phyloP scores from a whole-genome alignment of 2,113 vertebrate species.

The Psittacula cyanocephala region DNA sequence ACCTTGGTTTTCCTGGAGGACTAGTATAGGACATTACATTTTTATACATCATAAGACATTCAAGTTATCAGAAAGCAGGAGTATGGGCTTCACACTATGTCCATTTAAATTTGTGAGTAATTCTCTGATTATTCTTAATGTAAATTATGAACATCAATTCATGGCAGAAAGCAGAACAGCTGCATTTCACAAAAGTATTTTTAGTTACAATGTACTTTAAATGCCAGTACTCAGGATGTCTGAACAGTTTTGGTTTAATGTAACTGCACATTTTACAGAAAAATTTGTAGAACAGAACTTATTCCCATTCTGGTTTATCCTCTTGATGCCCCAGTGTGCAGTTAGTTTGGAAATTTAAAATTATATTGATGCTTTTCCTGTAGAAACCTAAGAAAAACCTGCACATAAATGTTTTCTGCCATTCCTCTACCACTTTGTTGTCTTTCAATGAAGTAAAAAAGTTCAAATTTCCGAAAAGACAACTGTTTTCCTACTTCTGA shows the following conservation, averaged over 20 bases:
- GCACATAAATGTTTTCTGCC: not conserved
- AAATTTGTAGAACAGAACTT: not conserved
- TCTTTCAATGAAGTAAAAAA: not conserved
- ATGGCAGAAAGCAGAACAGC: not conserved
- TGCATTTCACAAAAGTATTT: not conserved
- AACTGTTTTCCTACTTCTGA: not conserved
- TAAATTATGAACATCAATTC: not conserved
- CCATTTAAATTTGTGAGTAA: not conserved
- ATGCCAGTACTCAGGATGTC: not conserved
- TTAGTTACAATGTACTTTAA: conserved; percentile 11
- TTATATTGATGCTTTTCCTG: not conserved
- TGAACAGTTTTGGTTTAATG: not conserved
- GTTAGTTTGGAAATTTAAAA: not conserved
- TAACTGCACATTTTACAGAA: not conserved
- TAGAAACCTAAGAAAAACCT: not conserved
- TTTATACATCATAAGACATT: not conserved
- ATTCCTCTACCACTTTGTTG: not conserved
- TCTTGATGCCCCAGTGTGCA: not conserved
- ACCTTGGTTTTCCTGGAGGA: not conserved
- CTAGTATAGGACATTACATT: not conserved
- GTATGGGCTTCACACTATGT: not conserved
- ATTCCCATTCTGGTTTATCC: not conserved
- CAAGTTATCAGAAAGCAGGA: not conserved
- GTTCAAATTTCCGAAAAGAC: not conserved
- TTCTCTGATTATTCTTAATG: not conserved